Evolutionary conservation across 2,797 vertebrate genomes (phyloP), one percentile per base, ranked within the genome.

Genomic region (Natrix natrix): DNA sequence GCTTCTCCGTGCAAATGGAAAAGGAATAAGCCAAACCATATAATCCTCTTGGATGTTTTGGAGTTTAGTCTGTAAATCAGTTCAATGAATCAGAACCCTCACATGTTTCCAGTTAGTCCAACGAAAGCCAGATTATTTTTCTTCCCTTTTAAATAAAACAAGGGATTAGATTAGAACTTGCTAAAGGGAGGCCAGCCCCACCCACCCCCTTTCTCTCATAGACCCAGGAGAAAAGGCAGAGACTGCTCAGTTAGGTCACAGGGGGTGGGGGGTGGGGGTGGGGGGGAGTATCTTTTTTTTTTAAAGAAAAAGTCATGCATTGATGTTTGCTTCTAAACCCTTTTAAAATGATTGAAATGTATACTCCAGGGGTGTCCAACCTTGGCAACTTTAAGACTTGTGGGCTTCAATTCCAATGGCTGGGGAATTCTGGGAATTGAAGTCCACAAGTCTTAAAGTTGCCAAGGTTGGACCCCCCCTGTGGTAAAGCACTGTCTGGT

Each of bases 191-290:
- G 17, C 8, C 5, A 5, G 5, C 3, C 48, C 5, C 48, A 3
- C 48, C 28, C 14, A n/a, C 8, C 8, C 52, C 16, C 1, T 20
- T 32, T 5, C 54, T 10, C 87, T 12, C 55, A 10, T n/a, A 37
- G 6, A 5, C 55, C 28, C 55, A 88, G 55, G n/a, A 32, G 55
- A 14, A 37, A 57, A 32, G 43, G 8, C 8, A 8, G 10, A 17
- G 13, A 3, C 8, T 1, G 16, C 13, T 22, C 28, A 5, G 55
- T 22, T 57, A 24, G 3, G 54, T 32, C 87, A 17, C 0, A 1
- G 86, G 2, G 6, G 11, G 0, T 1, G 11, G 5, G 4, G 26
- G 12, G 26, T 3, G 4, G 6, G 11, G 0, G 2, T 11, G 5
- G 4, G 26, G 12, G 26, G 3, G 14, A 24, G 4, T 13, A 55